Conservation (phyloP, 2,888 invertebrate species). For the Chymomyza caudatula region DNA sequence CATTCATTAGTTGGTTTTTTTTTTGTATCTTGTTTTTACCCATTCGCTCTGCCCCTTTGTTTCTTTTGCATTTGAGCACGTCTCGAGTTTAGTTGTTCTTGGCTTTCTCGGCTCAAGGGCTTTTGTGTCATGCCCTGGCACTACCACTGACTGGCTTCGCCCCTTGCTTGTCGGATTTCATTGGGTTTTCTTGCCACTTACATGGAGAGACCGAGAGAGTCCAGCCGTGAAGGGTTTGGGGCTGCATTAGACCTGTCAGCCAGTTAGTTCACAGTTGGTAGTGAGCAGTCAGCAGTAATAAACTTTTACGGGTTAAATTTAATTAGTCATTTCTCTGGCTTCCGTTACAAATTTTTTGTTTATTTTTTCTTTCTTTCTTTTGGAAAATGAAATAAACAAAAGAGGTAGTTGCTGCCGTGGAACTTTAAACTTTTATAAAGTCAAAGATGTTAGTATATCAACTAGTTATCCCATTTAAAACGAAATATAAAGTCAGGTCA, state of each 20-base stretch:
- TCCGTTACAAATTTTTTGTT: slow-evolving; percentile 36
- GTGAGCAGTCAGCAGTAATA: slow-evolving; percentile 43
- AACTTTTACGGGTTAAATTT: slow-evolving; percentile 66
- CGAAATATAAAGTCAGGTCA: too few species aligned
- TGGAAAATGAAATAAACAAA: neutral
- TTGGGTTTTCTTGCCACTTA: slow-evolving; percentile 29
- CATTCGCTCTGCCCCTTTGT: slow-evolving; percentile 25
- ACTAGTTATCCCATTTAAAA: too few species aligned
- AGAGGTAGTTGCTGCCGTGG: neutral
- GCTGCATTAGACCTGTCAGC: slow-evolving; percentile 3
- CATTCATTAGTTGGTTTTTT: slow-evolving; percentile 3
- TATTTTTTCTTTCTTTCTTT: neutral
- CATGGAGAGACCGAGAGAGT: too few species aligned
- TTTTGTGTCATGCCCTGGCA: slow-evolving; percentile 52
- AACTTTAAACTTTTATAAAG: neutral
- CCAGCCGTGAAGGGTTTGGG: neutral
- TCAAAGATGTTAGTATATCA: too few species aligned
- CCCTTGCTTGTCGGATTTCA: slow-evolving; percentile 55
- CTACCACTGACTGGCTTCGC: slow-evolving; percentile 39
- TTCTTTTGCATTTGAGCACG: slow-evolving; percentile 53
- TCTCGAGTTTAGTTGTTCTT: slow-evolving; percentile 28
- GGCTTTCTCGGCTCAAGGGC: slow-evolving; percentile 45
- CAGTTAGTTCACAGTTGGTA: slow-evolving; percentile 20
- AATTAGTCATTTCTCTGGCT: slow-evolving; percentile 67
- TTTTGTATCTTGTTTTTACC: slow-evolving; percentile 21